These are phyloP conservation scores for Hydrolagus affinis DNA, from an alignment of 2,113 vertebrate species.

Conservation along the genomic window DNA sequence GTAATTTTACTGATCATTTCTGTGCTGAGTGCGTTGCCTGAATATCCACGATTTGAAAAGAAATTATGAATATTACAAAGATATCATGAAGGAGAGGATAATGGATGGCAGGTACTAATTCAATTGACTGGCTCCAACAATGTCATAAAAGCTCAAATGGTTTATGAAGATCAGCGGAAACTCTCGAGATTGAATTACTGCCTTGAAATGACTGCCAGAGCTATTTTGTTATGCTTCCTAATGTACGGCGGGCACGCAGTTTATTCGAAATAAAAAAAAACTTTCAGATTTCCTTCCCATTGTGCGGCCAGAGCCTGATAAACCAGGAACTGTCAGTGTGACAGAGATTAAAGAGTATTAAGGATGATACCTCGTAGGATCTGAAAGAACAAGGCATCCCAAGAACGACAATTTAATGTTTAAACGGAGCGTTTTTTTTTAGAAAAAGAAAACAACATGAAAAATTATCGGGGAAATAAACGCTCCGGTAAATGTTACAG, in stretches of 20 bases:
- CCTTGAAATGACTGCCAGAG: background rate
- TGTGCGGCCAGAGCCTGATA: too few relatives aligned
- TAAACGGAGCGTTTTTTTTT: too few relatives aligned
- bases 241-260: too few relatives aligned
- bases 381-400: background rate
- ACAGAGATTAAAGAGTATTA: background rate
- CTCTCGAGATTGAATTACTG: conserved; percentile 4
- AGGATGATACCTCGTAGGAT: background rate
- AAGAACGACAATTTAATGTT: background rate
- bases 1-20: conserved; percentile 6
- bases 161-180: conserved; percentile 15
- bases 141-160: conserved; percentile 21
- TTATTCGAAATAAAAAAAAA: background rate
- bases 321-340: background rate
- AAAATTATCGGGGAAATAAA: too few relatives aligned
- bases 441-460: too few relatives aligned
- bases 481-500: too few relatives aligned
- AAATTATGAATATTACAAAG: conserved; percentile 27
- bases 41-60: conserved; percentile 24
- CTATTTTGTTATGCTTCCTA: conserved; percentile 3
- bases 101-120: conserved; percentile 27
- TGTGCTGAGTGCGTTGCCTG: background rate
- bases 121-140: conserved; percentile 2
- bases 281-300: background rate
- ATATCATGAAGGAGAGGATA: conserved; percentile 6